Base-by-base conservation (phyloP, 2,113 vertebrate species). In the Chaetorhynchus papuensis region DNA sequence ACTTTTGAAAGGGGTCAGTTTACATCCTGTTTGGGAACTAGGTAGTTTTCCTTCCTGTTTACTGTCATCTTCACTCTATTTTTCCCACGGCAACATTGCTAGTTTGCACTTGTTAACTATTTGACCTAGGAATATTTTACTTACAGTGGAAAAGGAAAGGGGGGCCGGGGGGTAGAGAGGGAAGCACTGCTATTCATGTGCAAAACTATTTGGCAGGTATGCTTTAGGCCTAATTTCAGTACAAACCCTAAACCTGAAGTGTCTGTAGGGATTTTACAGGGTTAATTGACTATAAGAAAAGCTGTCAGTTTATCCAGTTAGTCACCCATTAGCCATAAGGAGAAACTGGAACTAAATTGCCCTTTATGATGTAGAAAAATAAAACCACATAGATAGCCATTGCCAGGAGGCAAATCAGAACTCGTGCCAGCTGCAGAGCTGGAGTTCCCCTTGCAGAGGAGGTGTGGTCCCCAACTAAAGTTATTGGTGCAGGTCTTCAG, bases 81-180 rank as follows among this genome's bases (percentile, higher is more conserved):
- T 41, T 66, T 66, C 27, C 52, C 59, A 1, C 30, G 18, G 6
- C 61, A 41, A 10, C 27, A 10, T 37, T 59, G 11, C 19, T 47
- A 7, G 17, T 50, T 74, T 74, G 22, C 17, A 37, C 4, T 56
- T 27, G 14, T 76, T 82, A 60, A 23, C 60, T 41, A 9, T 75
- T 66, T 83, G 69, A 53, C 17, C 18, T 39, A n/a, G 6, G n/a
- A 70, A 10, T 45, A 44, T 50, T 86, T 89, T 66, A 54, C 8
- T 79, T 81, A 44, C 0, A 27, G 19, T 47, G 45, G 27, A 37
- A 50, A 49, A 42, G 13, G 22, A 49, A 21, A 23, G 18, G 1
- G 4, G 8, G 1, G 0, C 2, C 1, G 3, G 4, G 5, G 17
- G 4, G 3, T 10, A 41, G 41, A 63, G 65, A n/a, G 12, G 6